phyloP scores from a whole-genome alignment of 2,797 vertebrate genomes.

The Crocidura indochinensis region DNA sequence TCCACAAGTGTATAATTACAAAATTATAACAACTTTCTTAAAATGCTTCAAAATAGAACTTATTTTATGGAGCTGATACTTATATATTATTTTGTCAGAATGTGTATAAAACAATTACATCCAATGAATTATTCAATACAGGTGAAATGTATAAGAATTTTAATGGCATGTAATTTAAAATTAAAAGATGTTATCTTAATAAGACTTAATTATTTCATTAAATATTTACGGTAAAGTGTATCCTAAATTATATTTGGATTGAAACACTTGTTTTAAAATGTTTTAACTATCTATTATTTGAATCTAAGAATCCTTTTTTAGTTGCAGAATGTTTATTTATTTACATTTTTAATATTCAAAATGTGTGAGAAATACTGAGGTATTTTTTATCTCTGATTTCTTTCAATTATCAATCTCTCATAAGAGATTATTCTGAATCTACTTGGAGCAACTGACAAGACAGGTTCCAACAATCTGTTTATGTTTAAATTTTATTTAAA shows the following conservation, averaged over 20 bases:
- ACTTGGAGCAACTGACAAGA: neutral
- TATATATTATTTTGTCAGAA: slow-evolving; percentile 82
- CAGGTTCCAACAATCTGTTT: neutral
- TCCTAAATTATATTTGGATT: slow-evolving; percentile 81
- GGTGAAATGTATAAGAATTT: slow-evolving; percentile 83
- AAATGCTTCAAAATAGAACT: slow-evolving; percentile 24
- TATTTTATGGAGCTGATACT: slow-evolving; percentile 84
- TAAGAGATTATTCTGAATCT: neutral
- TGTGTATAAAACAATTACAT: slow-evolving; percentile 86
- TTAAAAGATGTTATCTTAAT: slow-evolving; percentile 82
- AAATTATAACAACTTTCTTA: slow-evolving; percentile 29
- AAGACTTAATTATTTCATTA: slow-evolving; percentile 86
- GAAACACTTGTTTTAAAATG: slow-evolving; percentile 82
- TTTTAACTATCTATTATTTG: neutral
- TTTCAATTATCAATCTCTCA: neutral
- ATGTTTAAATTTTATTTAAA: slow-evolving; percentile 5
- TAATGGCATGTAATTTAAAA: slow-evolving; percentile 88
- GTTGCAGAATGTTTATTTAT: neutral
- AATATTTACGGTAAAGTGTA: slow-evolving; percentile 86
- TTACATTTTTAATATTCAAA: neutral
- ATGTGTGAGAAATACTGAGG: neutral
- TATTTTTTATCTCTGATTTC: neutral
- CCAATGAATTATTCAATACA: slow-evolving; percentile 86
- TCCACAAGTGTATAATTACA: slow-evolving; percentile 23
- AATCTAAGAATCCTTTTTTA: too few species aligned